Conservation (phyloP, 1,140 invertebrate species). For the Zaprionus africanus region DNA sequence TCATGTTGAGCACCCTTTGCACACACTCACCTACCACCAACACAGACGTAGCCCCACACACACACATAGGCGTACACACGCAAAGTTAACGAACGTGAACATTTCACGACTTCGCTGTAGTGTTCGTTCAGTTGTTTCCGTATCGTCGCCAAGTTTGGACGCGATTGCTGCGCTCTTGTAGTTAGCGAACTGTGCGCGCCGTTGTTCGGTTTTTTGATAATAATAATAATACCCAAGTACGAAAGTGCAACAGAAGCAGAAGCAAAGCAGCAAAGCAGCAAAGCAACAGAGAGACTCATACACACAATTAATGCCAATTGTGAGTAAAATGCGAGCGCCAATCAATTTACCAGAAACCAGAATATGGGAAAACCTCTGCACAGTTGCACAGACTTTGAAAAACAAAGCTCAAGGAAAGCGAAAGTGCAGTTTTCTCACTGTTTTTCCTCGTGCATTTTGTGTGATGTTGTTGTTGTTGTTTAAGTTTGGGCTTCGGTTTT, state of each 20-base stretch:
- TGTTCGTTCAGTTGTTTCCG: constrained; percentile 64
- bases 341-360: constrained; percentile 31
- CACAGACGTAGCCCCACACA: background rate
- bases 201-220: constrained; percentile 36
- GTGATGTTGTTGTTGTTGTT: constrained; percentile 15
- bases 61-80: background rate
- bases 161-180: constrained; percentile 36
- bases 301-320: constrained; percentile 45
- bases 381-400: constrained; percentile 1
- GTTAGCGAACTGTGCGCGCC: constrained; percentile 46
- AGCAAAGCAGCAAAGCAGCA: background rate
- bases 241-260: constrained; percentile 19
- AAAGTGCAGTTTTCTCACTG: constrained; percentile 36
- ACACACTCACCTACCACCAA: background rate
- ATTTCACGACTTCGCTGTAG: constrained; percentile 47
- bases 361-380: background rate
- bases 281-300: constrained; percentile 5
- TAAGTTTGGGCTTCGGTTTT: constrained; percentile 10
- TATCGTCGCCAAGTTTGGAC: constrained; percentile 61
- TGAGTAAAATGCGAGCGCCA: constrained; percentile 33
- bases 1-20: constrained; percentile 19
- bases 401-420: constrained; percentile 29
- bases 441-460: constrained; percentile 26
- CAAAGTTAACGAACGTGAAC: constrained; percentile 35
- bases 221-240: constrained; percentile 35